These are phyloP conservation scores for Pristionchus arcanus DNA, from an alignment of 2,888 invertebrate genomes.

Conservation along the genomic window DNA sequence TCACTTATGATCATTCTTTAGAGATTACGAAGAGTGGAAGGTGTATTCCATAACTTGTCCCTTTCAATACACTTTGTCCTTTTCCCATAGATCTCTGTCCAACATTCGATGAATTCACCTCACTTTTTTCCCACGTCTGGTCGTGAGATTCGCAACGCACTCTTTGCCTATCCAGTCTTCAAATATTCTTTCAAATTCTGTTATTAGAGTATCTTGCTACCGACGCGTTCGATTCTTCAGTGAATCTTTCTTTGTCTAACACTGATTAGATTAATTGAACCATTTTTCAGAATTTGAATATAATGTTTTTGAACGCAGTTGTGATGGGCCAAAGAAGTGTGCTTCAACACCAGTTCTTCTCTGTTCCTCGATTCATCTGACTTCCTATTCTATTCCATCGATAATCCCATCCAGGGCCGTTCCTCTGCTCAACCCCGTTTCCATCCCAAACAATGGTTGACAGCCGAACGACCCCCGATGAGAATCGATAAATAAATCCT, in stretches of 20 bases:
- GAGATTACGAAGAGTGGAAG: slow-evolving; percentile 4
- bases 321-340: too few species aligned
- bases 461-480: slow-evolving; percentile 36
- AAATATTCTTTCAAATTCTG: not conserved
- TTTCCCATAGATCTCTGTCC: not conserved
- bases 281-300: too few species aligned
- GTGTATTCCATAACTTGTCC: slow-evolving; percentile 30
- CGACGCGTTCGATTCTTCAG: not conserved
- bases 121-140: not conserved
- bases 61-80: slow-evolving; percentile 14
- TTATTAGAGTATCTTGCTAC: not conserved
- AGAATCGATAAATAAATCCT: slow-evolving; percentile 3
- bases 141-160: not conserved
- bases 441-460: not conserved
- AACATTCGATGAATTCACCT: not conserved
- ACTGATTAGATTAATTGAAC: too few species aligned
- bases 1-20: slow-evolving; percentile 14
- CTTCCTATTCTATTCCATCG: not conserved
- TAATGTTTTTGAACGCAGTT: too few species aligned
- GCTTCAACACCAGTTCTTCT: too few species aligned
- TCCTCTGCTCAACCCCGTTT: not conserved
- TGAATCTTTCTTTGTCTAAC: too few species aligned
- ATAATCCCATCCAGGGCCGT: slow-evolving; percentile 35
- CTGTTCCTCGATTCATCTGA: too few species aligned
- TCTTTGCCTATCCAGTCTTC: not conserved